Evolutionary conservation across 2,113 vertebrate species (phyloP), one percentile per base, ranked within the genome.

Genomic region (Microcebus tavaratra): DNA sequence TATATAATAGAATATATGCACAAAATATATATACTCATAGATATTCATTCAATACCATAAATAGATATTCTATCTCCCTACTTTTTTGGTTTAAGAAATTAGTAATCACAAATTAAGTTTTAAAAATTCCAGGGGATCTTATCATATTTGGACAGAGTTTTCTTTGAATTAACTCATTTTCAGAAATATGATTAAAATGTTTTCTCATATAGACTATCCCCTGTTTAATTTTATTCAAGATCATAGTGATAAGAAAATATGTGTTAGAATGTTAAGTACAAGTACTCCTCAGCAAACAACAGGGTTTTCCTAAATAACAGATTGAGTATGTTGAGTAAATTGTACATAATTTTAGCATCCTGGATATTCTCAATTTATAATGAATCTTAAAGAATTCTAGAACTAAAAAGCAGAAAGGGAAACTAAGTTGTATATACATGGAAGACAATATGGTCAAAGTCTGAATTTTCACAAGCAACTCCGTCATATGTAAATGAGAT

Each of bases 101-200:
- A 92, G 42, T 90, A 84, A 72, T 27, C 90, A 15, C 39, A 84
- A 84, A 86, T 76, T 97, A 97, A 95, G 96, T 94, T 86, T 29
- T 97, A 97, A 97, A 85, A 85, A 89, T 97, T 85, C 96, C 82
- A 45, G 34, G 48, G 67, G 70, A 85, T 78, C 96, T 97, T 83
- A 87, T 98, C 80, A 90, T 34, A 94, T 98, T 98, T 96, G 93
- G 94, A 97, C 93, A 97, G 73, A 95, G 93, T 96, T 97, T 98
- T 97, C 73, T 97, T 93, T 65, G 96, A 98, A 98, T 98, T 95
- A 98, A 97, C 94, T 98, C 84, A 94, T 92, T 98, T 98, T 98
- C 90, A 97, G 95, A 97, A 98, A 95, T 97, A 95, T 89, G 98
- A 98, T 96, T 97, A 97, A 98, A 97, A 97, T 96, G 96, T 98